Evolutionary conservation across 2,888 invertebrate genomes (phyloP), one percentile per base, ranked within the genome.

Genomic region (Pteria penguin): DNA sequence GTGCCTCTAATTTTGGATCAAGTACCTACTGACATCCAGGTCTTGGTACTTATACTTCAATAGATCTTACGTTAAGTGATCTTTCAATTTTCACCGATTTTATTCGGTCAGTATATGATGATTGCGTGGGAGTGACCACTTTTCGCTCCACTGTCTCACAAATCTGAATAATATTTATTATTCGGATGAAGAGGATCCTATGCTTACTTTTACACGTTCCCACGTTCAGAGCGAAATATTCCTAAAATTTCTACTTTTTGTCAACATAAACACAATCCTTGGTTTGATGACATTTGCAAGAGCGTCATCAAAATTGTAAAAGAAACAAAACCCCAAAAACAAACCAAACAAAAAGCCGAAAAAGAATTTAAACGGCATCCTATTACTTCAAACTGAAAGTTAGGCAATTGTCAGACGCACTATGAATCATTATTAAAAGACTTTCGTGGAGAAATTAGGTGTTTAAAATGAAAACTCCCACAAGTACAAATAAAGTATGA

Each of bases 51-150:
- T 62, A 71, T 31, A 45, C 70, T 24, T n/a, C n/a, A n/a, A n/a
- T n/a, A n/a, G n/a, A n/a, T n/a, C n/a, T n/a, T n/a, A n/a, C n/a
- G n/a, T n/a, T 31, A 31, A 8, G 22, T 24, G 32, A 32, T 32
- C 70, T 32, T 22, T 32, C 31, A 62, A 26, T 65, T 27, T 2
- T 45, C 8, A 24, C 18, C 3, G 18, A 65, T 36, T 36, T 45
- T 14, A 5, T 1, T 11, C 62, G 52, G 71, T 4, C 2, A 0
- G 45, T 69, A 36, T 45, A 57, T 69, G 69, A 69, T 69, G 69
- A 58, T 14, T 32, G 4, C 62, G 63, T 54, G 55, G 55, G 27
- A 71, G 62, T 62, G 71, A 71, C 55, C 57, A 71, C 14, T 71
- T 71, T 52, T 55, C 71, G 54, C 29, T 62, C 31, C 31, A 18